Evolutionary conservation across 2,888 invertebrate species (phyloP), one percentile per base, ranked within the genome.

Genomic region (Leptinotarsa juncta): DNA sequence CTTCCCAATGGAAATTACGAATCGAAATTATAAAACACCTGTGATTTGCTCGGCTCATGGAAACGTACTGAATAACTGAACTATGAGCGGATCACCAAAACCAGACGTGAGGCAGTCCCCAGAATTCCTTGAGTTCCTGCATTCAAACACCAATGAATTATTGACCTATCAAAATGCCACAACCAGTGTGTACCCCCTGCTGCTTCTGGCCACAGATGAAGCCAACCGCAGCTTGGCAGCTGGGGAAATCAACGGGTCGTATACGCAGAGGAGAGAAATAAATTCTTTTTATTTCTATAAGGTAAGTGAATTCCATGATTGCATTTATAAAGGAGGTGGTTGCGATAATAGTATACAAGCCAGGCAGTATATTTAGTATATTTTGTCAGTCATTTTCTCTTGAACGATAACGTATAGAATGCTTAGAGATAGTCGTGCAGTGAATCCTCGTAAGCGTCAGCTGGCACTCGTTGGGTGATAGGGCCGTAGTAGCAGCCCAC

Each of bases 241-340:
- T 15, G 57, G 7, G 2, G 67, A 75, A 32, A 69, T 20, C 48
- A 72, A 66, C 23, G 70, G 53, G 14, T 62, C 70, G 15, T 60
- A 42, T n/a, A 48, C 67, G 12, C 55, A 62, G 14, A 67, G 67
- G 14, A 70, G 70, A n/a, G 75, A 72, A 49, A 69, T 90, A 82
- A 88, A 90, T 81, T 90, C 90, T 69, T 90, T 90, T 77, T 90
- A 89, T 80, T 90, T 90, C 80, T 90, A 90, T 83, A 90, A 90
- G 89, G 90, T 90, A 83, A 82, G 78, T 90, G 83, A 81, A 78
- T 10, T 23, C 1, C 4, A 4, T 15, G 60, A 5, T 42, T 42
- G 42, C 42, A 42, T 42, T 42, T 3, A 42, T 42, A 3, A 1
- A 7, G 7, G 7, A 32, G 26, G 26, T 26, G 26, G 4, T 26